Conservation (phyloP, 2,797 vertebrate genomes). For the Coreius guichenoti region DNA sequence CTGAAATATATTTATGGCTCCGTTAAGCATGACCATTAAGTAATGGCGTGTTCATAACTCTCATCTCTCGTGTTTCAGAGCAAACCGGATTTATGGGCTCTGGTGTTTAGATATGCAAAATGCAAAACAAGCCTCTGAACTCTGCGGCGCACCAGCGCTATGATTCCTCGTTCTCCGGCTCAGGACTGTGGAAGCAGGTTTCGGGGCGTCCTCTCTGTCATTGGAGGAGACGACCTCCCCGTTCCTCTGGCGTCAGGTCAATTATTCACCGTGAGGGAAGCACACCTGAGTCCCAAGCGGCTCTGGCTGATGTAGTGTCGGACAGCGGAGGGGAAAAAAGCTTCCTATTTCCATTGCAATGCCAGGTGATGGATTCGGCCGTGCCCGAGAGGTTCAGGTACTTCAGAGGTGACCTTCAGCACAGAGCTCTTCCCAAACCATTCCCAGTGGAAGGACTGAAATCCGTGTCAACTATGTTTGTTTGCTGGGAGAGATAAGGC, state of each 20-base stretch:
- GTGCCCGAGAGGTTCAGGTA: slow-evolving; percentile 70
- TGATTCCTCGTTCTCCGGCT: slow-evolving; percentile 20
- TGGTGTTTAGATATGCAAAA: slow-evolving; percentile 16
- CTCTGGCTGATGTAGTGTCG: slow-evolving; percentile 54
- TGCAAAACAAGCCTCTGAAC: slow-evolving; percentile 29
- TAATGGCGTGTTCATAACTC: slow-evolving; percentile 24
- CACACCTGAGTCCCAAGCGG: slow-evolving; percentile 80
- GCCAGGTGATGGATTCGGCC: slow-evolving; percentile 82
- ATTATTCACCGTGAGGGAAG: slow-evolving; percentile 79
- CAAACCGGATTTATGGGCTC: slow-evolving; percentile 27
- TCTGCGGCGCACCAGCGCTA: neutral
- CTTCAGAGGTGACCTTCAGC: slow-evolving; percentile 79
- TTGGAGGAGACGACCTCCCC: slow-evolving; percentile 72
- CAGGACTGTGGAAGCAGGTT: slow-evolving; percentile 54
- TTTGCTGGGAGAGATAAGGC: slow-evolving; percentile 65
- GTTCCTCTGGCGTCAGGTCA: slow-evolving; percentile 76
- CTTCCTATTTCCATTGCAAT: slow-evolving; percentile 77
- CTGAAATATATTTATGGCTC: slow-evolving; percentile 35
- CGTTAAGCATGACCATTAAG: slow-evolving; percentile 41
- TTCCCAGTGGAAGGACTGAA: slow-evolving; percentile 54
- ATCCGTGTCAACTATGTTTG: slow-evolving; percentile 73
- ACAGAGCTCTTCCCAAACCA: slow-evolving; percentile 64
- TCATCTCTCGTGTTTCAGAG: slow-evolving; percentile 33
- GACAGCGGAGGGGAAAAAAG: slow-evolving; percentile 69
- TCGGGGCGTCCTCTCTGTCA: slow-evolving; percentile 75